Percentiles rank a stretch among this genome's conserved stretches.
Evolutionary conservation across 2,797 vertebrate genomes (phyloP).

Genomic region (Etheostoma perlongum): DNA sequence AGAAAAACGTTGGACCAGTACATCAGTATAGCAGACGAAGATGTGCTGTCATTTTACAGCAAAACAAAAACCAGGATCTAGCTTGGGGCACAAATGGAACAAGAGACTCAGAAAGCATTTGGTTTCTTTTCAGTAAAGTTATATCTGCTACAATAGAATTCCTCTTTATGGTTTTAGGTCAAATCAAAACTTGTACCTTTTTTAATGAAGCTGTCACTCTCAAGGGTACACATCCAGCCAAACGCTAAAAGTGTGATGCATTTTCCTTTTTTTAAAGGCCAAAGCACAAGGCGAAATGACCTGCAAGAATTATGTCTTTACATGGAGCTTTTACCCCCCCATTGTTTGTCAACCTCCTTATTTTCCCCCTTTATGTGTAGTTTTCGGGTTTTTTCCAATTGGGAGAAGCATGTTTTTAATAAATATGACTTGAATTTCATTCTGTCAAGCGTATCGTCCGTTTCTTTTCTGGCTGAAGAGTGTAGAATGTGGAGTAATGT

Average conservation of each 20-base stretch:
- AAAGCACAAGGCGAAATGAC: constrained; percentile 85
- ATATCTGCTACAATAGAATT: constrained; percentile 66
- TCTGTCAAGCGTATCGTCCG: constrained; percentile 48
- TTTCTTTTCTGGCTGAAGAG: constrained; percentile 35
- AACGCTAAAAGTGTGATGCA: constrained; percentile 60
- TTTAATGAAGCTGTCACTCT: constrained; percentile 56
- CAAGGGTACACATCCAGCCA: constrained; percentile 67
- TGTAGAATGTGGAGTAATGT: constrained; percentile 22
- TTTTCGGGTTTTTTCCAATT: constrained; percentile 59
- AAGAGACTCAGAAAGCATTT: constrained; percentile 61
- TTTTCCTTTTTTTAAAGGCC: constrained; percentile 80
- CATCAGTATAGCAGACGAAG: constrained; percentile 53
- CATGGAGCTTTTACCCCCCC: constrained; percentile 65
- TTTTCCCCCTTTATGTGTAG: constrained; percentile 39
- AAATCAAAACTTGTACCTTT: constrained; percentile 64
- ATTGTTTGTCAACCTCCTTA: constrained; percentile 60
- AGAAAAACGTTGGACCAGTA: constrained; percentile 54
- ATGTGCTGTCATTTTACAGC: constrained; percentile 48
- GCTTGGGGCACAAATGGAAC: constrained; percentile 60
- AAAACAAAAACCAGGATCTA: constrained; percentile 39
- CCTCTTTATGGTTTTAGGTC: constrained; percentile 70
- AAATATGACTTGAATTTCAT: constrained; percentile 76
- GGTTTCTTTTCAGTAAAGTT: constrained; percentile 68
- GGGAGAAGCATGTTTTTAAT: constrained; percentile 71
- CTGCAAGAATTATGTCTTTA: constrained; percentile 69